Percentiles rank a stretch among this genome's conserved stretches.
These are phyloP conservation scores for Tichodroma muraria DNA, from an alignment of 2,113 vertebrate genomes.

Conservation along the genomic window DNA sequence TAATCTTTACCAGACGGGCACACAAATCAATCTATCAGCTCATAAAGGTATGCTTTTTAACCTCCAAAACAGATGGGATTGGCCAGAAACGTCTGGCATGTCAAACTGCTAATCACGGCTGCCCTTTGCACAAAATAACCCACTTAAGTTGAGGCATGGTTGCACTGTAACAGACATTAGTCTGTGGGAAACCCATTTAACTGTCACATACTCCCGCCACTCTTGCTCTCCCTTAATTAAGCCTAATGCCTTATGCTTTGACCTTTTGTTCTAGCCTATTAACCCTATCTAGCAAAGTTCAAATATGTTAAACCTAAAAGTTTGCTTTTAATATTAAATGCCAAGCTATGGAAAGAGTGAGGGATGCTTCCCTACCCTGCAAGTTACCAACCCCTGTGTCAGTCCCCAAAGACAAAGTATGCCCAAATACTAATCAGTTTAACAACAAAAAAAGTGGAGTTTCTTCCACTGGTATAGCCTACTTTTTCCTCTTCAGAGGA, in stretches of 20 bases:
- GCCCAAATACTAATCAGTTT: neutral
- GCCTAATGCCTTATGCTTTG: conserved; percentile 79
- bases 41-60: conserved; percentile 93
- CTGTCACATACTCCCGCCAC: conserved; percentile 77
- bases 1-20: conserved; percentile 90
- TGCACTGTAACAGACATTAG: conserved; percentile 80
- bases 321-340: conserved; percentile 72
- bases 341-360: conserved; percentile 23
- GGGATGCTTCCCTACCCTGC: neutral
- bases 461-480: neutral
- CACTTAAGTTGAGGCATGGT: conserved; percentile 89
- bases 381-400: neutral
- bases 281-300: conserved; percentile 79
- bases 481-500: neutral
- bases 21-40: conserved; percentile 96
- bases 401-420: neutral
- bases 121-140: conserved; percentile 85
- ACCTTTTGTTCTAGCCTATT: conserved; percentile 82
- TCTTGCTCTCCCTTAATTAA: conserved; percentile 82
- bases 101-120: conserved; percentile 85
- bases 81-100: conserved; percentile 90
- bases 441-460: neutral
- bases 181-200: conserved; percentile 83
- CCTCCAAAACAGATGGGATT: conserved; percentile 91
- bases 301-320: conserved; percentile 75